Conservation (phyloP, 2,797 vertebrate species). For the Macropodus opercularis region DNA sequence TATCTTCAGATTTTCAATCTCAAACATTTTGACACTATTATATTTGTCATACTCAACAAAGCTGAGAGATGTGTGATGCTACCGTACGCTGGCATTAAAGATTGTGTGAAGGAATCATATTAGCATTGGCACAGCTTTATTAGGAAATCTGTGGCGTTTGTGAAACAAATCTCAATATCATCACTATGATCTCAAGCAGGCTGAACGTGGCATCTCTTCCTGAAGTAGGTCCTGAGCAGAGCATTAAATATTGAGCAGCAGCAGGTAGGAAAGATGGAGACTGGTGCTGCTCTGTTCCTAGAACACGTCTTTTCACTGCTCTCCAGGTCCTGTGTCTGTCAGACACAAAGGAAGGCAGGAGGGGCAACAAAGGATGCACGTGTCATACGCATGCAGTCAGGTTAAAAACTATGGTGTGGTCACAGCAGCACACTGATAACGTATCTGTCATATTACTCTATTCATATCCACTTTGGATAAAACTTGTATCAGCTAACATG, state of each 20-base stretch:
- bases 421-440: no score
- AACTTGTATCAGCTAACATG: conserved; percentile 17
- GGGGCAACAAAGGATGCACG: neutral
- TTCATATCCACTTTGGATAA: neutral
- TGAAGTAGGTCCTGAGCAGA: neutral
- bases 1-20: conserved; percentile 1
- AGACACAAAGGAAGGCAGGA: conserved; percentile 48
- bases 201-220: neutral
- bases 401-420: no score
- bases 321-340: conserved; percentile 32
- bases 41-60: neutral
- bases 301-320: conserved; percentile 54
- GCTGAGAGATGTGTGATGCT: neutral
- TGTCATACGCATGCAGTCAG: no score
- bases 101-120: neutral
- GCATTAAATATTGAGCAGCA: conserved; percentile 64
- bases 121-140: neutral
- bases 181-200: neutral
- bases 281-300: conserved; percentile 27
- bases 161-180: conserved; percentile 6
- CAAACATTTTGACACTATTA: neutral
- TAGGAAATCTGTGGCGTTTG: neutral
- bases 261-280: conserved; percentile 53
- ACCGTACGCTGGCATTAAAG: neutral
- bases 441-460: conserved; percentile 13